phyloP scores from a whole-genome alignment of 2,888 invertebrate genomes.

The Rambutsinella grinnellia region DNA sequence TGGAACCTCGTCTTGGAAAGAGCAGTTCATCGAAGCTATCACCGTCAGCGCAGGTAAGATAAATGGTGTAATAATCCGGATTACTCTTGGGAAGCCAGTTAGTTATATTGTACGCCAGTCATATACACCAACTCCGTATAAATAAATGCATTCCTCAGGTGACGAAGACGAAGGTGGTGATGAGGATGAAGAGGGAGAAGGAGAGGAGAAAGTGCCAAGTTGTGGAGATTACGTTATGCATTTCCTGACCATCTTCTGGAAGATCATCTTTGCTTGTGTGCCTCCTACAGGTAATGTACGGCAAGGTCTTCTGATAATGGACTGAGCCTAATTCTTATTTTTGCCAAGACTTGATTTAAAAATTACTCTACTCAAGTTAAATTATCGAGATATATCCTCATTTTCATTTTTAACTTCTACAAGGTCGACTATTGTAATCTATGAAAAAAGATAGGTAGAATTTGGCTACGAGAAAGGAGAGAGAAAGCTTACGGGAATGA shows the following conservation, averaged over 20 bases:
- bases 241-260: conserved; percentile 97
- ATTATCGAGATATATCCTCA: not conserved
- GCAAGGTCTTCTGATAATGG: too few species aligned
- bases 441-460: too few species aligned
- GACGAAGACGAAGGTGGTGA: conserved; percentile 69
- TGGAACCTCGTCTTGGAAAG: conserved; percentile 98
- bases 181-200: conserved; percentile 71
- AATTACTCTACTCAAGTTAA: not conserved
- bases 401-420: not conserved
- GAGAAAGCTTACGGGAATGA: not conserved
- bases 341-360: too few species aligned
- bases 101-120: too few species aligned
- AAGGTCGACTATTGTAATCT: too few species aligned
- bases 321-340: too few species aligned
- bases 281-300: conserved; percentile 98
- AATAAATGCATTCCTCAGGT: conserved; percentile 4
- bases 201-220: conserved; percentile 81
- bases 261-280: conserved; percentile 95
- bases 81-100: too few species aligned
- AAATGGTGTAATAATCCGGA: too few species aligned
- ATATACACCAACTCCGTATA: too few species aligned
- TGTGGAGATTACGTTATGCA: conserved; percentile 96
- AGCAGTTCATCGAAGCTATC: conserved; percentile 97
- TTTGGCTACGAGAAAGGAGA: not conserved
- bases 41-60: conserved; percentile 89